Evolutionary conservation across 2,888 invertebrate species (phyloP), one percentile per base, ranked within the genome.

Genomic region (Catotricha subobsoleta): DNA sequence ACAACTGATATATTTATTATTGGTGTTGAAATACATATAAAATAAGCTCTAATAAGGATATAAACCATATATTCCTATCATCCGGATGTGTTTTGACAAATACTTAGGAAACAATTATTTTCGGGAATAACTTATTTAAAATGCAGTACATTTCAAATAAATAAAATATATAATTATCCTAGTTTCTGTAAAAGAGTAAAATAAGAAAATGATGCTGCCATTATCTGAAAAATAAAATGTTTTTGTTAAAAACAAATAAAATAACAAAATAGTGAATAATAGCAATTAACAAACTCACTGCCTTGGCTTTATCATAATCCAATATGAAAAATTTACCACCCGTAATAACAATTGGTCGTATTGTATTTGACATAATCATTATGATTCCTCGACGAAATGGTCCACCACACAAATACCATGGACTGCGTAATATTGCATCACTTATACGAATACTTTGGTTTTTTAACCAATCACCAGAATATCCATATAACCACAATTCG

Each of bases 141-240:
- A n/a, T n/a, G n/a, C n/a, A n/a, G n/a, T n/a, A n/a, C n/a, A n/a
- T n/a, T n/a, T n/a, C n/a, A n/a, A n/a, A n/a, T n/a, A n/a, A n/a
- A n/a, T n/a, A n/a, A n/a, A n/a, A n/a, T n/a, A n/a, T n/a, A n/a
- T n/a, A n/a, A 16, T 39, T 30, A 30, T 12, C 16, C 51, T 43
- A 46, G 53, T 49, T 55, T 54, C 36, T 56, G 54, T 18, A 59
- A 43, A 3, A 59, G 35, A 2, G 58, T 59, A 13, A 56, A 50
- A 40, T 56, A 56, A 0, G 59, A 59, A 40, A 59, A 59, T 1
- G 55, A 54, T 2, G 58, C 54, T 6, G 55, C 52, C 10, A 58
- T 49, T 5, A 54, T 52, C 58, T 59, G 40, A 47, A 52, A 4
- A 7, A 42, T 35, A 34, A 25, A 41, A 33, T 25, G 7, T 8